Base-by-base conservation (phyloP, 2,113 vertebrate species). In the Ameiurus melas region DNA sequence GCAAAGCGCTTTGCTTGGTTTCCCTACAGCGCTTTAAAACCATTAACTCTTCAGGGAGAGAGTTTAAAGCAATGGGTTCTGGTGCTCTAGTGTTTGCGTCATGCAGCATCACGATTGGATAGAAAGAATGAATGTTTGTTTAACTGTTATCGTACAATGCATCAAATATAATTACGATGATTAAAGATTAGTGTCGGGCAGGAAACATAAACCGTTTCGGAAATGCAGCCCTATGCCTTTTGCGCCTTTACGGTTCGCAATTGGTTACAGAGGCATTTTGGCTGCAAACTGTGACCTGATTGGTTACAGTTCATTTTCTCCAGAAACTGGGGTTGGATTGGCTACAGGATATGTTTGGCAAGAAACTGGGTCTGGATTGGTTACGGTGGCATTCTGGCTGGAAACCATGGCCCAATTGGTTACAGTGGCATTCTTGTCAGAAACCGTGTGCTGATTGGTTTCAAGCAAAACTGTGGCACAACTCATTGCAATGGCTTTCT, bases 1-100 rank as follows among this genome's bases (percentile, higher is more conserved):
- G 77, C 77, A 57, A 83, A 60, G 80, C 39, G 22, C 16, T 33
- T 80, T 57, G 79, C 33, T 82, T 55, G 77, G 77, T 53, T 70
- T 71, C 55, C 9, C 30, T 2, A n/a, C 12, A 60, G 84, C 55
- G 43, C n/a, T n/a, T 33, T 71, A 86, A 62, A 82, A 62, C 62
- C 80, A 82, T 82, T 81, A 51, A 27, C 9, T 55, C 78, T 58
- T 57, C 53, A 36, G 79, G 8, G 53, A 78, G 43, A 16, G 43
- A 51, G 47, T 80, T 77, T 53, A 80, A 60, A 82, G 80, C 20
- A 60, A 39, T 14, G 12, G 55, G 79, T 10, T 58, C 8, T 33
- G 77, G 27, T 53, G 77, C 27, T 81, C 30, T 82, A 22, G 19
- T 60, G 5, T 58, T 25, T 60, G 79, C 16, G 36, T 81, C 53